phyloP scores from a whole-genome alignment of 2,797 vertebrate species.

The Eidolon dupreanum region DNA sequence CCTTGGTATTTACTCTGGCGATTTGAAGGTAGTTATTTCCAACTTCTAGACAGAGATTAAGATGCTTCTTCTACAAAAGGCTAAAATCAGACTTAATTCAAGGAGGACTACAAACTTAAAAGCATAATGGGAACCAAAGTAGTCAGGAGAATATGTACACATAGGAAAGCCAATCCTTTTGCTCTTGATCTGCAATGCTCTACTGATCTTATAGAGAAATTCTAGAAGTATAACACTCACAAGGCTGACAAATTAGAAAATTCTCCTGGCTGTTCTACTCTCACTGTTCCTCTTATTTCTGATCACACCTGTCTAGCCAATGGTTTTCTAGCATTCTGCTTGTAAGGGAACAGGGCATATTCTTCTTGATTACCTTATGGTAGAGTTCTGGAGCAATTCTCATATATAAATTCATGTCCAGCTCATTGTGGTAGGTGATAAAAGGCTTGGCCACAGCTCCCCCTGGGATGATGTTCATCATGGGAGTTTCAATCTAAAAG shows the following conservation, averaged over 20 bases:
- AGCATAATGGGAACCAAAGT: neutral
- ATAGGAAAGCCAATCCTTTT: neutral
- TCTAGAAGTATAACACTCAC: neutral
- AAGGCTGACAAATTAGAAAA: neutral
- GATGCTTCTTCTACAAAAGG: neutral
- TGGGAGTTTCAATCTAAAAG: conserved; percentile 96
- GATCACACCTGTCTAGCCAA: neutral
- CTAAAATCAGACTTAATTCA: neutral
- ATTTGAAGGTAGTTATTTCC: neutral
- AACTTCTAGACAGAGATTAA: neutral
- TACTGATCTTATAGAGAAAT: neutral
- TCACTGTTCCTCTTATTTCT: neutral
- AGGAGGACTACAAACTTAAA: neutral
- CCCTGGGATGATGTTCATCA: conserved; percentile 99
- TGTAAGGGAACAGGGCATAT: neutral
- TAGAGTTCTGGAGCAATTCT: conserved; percentile 98
- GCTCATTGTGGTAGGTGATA: conserved; percentile 96
- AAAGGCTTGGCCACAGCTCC: conserved; percentile 98
- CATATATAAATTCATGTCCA: conserved; percentile 99
- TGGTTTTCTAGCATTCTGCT: neutral
- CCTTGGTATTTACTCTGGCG: neutral
- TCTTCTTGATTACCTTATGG: conserved; percentile 92
- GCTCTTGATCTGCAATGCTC: neutral
- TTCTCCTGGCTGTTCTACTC: neutral
- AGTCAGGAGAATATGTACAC: neutral